Conservation (phyloP, 2,113 vertebrate species). For the Rhea pennata region DNA sequence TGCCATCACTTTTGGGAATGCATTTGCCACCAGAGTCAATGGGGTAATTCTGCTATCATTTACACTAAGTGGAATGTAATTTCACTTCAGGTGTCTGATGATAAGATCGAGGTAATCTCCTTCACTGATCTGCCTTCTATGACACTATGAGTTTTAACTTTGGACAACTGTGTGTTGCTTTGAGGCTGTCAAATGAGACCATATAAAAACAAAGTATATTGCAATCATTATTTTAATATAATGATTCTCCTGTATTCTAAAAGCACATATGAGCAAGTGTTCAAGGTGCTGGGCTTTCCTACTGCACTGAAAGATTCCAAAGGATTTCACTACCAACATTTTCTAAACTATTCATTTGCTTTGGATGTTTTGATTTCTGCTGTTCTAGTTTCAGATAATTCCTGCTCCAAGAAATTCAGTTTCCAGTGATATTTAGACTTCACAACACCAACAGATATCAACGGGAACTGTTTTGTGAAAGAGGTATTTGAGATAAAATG, state of each 20-base stretch:
- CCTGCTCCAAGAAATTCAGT: neutral
- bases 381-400: neutral
- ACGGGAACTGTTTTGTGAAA: neutral
- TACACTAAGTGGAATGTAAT: neutral
- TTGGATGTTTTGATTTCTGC: neutral
- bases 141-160: neutral
- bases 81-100: neutral
- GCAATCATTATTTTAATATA: neutral
- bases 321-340: neutral
- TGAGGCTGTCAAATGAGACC: neutral
- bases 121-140: neutral
- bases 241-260: neutral
- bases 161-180: neutral
- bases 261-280: neutral
- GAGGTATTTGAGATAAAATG: neutral
- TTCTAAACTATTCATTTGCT: neutral
- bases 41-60: neutral
- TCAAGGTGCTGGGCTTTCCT: neutral
- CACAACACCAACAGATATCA: neutral
- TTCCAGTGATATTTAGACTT: neutral
- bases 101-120: neutral
- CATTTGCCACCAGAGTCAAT: neutral
- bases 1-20: neutral
- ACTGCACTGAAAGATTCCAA: neutral
- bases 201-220: neutral